phyloP scores from a whole-genome alignment of 2,113 vertebrate species.

The Accipiter cooperii region DNA sequence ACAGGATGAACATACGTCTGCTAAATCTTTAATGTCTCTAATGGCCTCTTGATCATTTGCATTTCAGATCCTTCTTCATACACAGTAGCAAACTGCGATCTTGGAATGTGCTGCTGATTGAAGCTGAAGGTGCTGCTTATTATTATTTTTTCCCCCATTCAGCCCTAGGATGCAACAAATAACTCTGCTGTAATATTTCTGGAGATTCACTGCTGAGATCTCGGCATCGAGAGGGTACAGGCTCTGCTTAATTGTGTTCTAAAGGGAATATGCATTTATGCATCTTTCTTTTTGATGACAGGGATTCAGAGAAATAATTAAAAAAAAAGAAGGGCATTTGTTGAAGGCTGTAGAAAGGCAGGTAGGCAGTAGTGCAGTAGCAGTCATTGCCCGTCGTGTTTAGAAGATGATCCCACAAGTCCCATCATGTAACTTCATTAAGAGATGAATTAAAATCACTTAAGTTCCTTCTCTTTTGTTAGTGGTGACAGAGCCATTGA shows the following conservation, averaged over 20 bases:
- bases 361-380: not conserved
- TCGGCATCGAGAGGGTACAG: not conserved
- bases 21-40: conserved; percentile 28
- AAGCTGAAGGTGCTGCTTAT: not conserved
- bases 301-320: not conserved
- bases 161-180: not conserved
- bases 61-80: not conserved
- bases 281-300: not conserved
- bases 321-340: not conserved
- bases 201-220: not conserved
- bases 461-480: not conserved
- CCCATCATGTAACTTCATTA: not conserved
- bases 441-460: not conserved
- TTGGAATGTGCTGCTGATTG: not conserved
- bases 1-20: not conserved
- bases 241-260: not conserved
- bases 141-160: not conserved
- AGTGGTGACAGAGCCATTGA: not conserved
- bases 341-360: not conserved
- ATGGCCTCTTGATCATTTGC: conserved; percentile 3
- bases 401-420: not conserved
- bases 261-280: not conserved
- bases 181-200: not conserved
- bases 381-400: not conserved
- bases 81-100: not conserved